Evolutionary conservation across 2,113 vertebrate species (phyloP), one percentile per base, ranked within the genome.

Genomic region (Sialia sialis): DNA sequence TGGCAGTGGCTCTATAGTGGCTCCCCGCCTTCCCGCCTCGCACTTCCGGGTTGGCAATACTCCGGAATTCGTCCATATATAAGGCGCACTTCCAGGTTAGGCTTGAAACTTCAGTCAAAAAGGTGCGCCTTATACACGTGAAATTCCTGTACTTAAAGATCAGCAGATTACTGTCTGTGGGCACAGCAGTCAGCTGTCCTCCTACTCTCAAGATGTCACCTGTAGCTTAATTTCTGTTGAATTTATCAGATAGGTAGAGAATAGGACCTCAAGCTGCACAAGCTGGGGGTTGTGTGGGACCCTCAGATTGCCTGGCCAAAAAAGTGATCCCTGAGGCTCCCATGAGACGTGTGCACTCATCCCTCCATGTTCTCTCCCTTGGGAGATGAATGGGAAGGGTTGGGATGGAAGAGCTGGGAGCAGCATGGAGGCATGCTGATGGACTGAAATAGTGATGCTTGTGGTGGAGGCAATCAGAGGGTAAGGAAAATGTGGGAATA

Each of bases 301-400:
- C 10, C 38, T 59, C 0, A 3, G 27, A 10, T n/a, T 56, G 22
- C 27, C 12, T 0, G 4, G 17, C 29, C 38, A 79, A 49, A 16
- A 9, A 9, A 22, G 13, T 0, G 3, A 22, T 9, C 41, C 6
- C 10, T 7, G 41, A 46, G 13, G 9, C 18, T 55, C 8, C 17
- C 0, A 1, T 8, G 39, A n/a, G 62, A 58, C 6, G 32, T 21
- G 9, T 2, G 3, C 6, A 2, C 3, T 34, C 19, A 13, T 22
- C 7, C 11, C 12, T 20, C 19, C 46, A 20, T 0, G 1, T 3
- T 29, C 21, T 30, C 32, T 63, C 27, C 15, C 20, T 38, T 25
- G 43, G 12, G 32, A 82, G 16, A 32, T 8, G 18, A 19, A 1
- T 14, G 41, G 21, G 11, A 34, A 17, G 4, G 26, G 8, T 30